phyloP scores from a whole-genome alignment of 2,797 vertebrate species.

The Enteromius radiatus region DNA sequence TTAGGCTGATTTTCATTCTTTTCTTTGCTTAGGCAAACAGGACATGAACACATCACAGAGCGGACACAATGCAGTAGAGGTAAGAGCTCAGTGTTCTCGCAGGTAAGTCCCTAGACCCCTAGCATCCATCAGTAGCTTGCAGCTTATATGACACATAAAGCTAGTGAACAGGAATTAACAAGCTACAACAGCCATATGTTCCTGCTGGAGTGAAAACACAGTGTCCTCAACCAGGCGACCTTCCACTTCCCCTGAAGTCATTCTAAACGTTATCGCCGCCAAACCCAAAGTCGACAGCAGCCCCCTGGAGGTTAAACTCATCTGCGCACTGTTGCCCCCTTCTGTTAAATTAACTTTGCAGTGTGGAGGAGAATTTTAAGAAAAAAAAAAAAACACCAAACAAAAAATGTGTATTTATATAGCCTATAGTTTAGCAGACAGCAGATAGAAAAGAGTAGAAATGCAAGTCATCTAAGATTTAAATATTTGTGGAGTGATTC shows the following conservation, averaged over 20 bases:
- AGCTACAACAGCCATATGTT: slow-evolving; percentile 37
- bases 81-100: slow-evolving; percentile 83
- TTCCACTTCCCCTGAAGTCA: slow-evolving; percentile 32
- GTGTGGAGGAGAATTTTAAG: slow-evolving; percentile 4
- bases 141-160: slow-evolving; percentile 7
- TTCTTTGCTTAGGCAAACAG: slow-evolving; percentile 83
- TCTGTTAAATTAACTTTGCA: slow-evolving; percentile 10
- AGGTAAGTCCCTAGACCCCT: slow-evolving; percentile 76
- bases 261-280: slow-evolving; percentile 7
- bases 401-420: no score
- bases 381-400: no score
- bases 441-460: neutral
- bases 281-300: slow-evolving; percentile 22
- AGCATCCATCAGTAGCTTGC: slow-evolving; percentile 16
- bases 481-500: neutral
- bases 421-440: no score
- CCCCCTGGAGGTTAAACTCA: slow-evolving; percentile 48
- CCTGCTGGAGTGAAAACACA: slow-evolving; percentile 25
- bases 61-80: slow-evolving; percentile 90
- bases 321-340: neutral
- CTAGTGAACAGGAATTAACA: slow-evolving; percentile 25
- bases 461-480: neutral
- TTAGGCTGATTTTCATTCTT: slow-evolving; percentile 1
- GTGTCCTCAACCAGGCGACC: slow-evolving; percentile 29
- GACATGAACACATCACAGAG: slow-evolving; percentile 83